Evolutionary conservation across 2,797 vertebrate species (phyloP).

Genomic region (Eremophila alpestris): DNA sequence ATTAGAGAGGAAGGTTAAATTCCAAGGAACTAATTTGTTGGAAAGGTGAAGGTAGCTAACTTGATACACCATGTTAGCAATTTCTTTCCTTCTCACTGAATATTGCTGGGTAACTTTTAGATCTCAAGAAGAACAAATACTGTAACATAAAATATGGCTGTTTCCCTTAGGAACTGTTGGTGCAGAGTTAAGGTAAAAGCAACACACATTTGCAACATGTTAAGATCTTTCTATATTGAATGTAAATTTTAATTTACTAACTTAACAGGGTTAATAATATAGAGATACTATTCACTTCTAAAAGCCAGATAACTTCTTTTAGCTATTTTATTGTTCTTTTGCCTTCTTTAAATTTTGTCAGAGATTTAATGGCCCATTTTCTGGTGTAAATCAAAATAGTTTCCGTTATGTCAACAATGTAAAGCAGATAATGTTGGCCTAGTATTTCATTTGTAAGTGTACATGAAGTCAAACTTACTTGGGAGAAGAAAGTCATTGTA

Average conservation of each 20-base stretch:
- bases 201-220: not conserved
- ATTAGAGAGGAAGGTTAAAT: slow-evolving; percentile 73
- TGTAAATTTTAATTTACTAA: not conserved
- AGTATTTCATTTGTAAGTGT: not conserved
- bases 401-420: not conserved
- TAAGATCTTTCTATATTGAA: not conserved
- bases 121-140: not conserved
- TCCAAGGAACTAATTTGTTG: slow-evolving; percentile 68
- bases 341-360: not conserved
- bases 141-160: not conserved
- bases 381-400: not conserved
- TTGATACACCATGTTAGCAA: not conserved
- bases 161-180: not conserved
- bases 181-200: not conserved
- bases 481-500: not conserved
- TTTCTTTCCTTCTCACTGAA: not conserved
- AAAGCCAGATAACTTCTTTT: not conserved
- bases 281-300: not conserved
- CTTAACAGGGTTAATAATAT: not conserved
- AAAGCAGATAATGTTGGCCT: not conserved
- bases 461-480: not conserved
- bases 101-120: not conserved
- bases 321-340: not conserved
- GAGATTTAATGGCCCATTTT: not conserved
- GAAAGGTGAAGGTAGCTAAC: slow-evolving; percentile 65